Conservation (phyloP, 1,140 invertebrate genomes). For the Asbolus verrucosus region DNA sequence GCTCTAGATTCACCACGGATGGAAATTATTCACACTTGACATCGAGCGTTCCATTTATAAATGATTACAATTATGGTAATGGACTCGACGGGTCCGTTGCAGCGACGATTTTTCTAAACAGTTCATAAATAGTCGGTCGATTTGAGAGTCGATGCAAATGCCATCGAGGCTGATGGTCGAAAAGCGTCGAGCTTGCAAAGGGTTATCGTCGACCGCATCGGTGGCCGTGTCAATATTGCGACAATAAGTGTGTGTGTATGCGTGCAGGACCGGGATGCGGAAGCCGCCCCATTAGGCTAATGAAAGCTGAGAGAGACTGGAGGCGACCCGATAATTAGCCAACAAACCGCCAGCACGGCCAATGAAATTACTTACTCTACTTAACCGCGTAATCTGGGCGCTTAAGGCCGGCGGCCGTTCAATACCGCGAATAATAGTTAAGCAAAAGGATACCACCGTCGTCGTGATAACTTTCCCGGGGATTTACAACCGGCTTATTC, state of each 20-base stretch:
- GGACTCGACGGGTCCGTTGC: too few species aligned
- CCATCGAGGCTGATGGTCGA: too few species aligned
- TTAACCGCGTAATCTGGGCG: slow-evolving; percentile 58
- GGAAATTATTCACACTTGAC: too few species aligned
- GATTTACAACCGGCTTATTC: slow-evolving; percentile 52
- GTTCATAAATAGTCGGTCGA: too few species aligned
- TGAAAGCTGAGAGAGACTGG: slow-evolving; percentile 57
- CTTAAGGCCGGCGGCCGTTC: slow-evolving; percentile 49
- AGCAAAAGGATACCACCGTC: slow-evolving; percentile 45
- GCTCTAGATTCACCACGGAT: too few species aligned
- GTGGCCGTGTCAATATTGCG: slow-evolving; percentile 44
- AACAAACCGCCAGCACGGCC: slow-evolving; percentile 57
- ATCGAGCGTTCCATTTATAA: too few species aligned
- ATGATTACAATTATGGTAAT: too few species aligned
- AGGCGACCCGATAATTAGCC: slow-evolving; percentile 60
- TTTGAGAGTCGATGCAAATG: too few species aligned
- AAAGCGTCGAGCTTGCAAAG: too few species aligned
- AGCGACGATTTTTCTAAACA: too few species aligned
- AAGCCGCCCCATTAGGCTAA: slow-evolving; percentile 56
- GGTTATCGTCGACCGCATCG: slow-evolving; percentile 10
- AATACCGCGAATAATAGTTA: slow-evolving; percentile 51
- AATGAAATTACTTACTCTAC: slow-evolving; percentile 59
- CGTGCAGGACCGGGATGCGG: not conserved
- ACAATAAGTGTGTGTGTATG: slow-evolving; percentile 37
- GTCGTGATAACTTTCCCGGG: slow-evolving; percentile 48